Evolutionary conservation across 2,888 invertebrate species (phyloP), one percentile per base, ranked within the genome.

Genomic region (Macaria liturata): DNA sequence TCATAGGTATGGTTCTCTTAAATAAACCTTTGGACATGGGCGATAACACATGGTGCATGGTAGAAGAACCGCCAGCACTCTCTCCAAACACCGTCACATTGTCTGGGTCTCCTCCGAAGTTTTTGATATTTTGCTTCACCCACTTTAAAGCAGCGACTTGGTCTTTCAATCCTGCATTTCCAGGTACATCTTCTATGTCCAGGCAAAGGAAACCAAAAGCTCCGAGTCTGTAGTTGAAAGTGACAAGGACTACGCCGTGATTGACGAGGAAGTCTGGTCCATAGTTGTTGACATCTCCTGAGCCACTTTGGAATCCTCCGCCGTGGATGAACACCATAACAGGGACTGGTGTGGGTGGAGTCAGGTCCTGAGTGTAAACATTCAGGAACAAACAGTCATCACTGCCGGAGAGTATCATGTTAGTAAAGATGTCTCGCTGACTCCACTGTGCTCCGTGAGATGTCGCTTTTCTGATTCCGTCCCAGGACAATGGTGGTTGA

Each of bases 371-470:
- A 3, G 52, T 49, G 56, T 83, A 83, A 3, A 84, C 78, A 44
- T 84, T 84, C 0, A 84, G 65, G 50, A 73, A 79, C 3, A 84
- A 66, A 47, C 83, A 84, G 58, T 84, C 75, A 61, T 72, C 84
- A 57, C 51, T 72, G 1, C 75, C 75, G 1, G 52, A 49, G 1
- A 59, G 34, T 2, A 50, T 69, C 71, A 42, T 66, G 0, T 44
- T 7, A 3, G 48, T 50, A 6, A 49, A 37, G 1, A 46, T 49
- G 7, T 59, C 49, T 9, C n/a, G 49, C 49, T 63, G 65, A 8
- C 55, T 48, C 32, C 65, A 61, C 9, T 54, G 47, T 9, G 57
- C 49, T 0, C 65, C 61, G 42, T 63, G 63, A 39, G 51, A 51
- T 39, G 71, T 74, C 0, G 81, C 81, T 44, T 65, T 65, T 9